Evolutionary conservation across 2,113 vertebrate species (phyloP), one percentile per base, ranked within the genome.

Genomic region (Struthidea cinerea): DNA sequence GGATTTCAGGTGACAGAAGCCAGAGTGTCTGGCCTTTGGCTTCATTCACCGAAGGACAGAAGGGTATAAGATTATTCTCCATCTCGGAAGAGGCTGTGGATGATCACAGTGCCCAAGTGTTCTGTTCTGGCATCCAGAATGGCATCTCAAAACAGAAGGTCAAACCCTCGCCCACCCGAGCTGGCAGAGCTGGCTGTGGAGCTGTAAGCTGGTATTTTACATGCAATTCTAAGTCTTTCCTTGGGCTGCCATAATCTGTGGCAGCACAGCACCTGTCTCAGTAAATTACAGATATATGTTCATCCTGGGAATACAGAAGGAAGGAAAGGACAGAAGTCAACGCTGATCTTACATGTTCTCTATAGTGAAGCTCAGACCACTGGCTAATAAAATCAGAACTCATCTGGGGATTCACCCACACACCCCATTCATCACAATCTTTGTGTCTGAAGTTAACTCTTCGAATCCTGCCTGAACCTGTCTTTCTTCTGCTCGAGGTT

Each of bases 1-100:
- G 87, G n/a, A 82, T 89, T 91, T 89, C 74, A 80, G 42, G 75
- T 79, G 84, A 63, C 70, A 93, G 81, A 92, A 94, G 35, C 87
- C 56, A 63, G 61, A 47, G 26, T 30, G 20, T 57, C 41, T 85
- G 77, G 87, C 69, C 74, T 30, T 87, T 87, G 70, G 75, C 87
- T 89, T 82, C 42, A 28, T 57, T 79, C 39, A 69, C 67, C 4
- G 16, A 76, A 79, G 50, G 74, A 83, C 89, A 87, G 67, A 87
- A 94, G 70, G 53, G 6, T 55, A 3, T 20, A 56, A 76, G 69
- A 89, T 75, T 59, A 84, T 78, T 76, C 22, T 68, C 61, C 16
- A 11, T 20, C 65, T 79, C 53, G 3, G 57, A 84, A 85, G 44
- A 82, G 41, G n/a, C 41, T 87, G 13, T 11, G 37, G 61, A 84